Evolutionary conservation across 2,797 vertebrate species (phyloP).

Genomic region (Eospalax fontanierii): DNA sequence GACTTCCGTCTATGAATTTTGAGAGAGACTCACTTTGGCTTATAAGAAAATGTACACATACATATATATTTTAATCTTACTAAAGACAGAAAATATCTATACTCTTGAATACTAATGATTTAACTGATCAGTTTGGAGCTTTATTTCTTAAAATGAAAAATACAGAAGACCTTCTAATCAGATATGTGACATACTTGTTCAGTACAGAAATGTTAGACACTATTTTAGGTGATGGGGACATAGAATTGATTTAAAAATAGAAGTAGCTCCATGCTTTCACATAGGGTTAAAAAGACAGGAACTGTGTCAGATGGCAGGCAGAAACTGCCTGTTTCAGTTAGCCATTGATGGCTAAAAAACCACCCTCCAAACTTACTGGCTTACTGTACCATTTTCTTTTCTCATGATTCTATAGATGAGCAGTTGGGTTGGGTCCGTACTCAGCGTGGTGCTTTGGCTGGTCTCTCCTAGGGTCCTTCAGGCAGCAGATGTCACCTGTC

Average conservation of each 20-base stretch:
- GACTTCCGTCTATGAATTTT: neutral
- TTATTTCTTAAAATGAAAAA: conserved; percentile 28
- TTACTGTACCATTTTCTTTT: neutral
- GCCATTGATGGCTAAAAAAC: neutral
- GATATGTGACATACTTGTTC: neutral
- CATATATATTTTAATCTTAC: neutral
- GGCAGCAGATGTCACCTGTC: neutral
- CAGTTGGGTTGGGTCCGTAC: neutral
- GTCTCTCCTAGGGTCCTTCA: neutral
- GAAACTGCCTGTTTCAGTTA: neutral
- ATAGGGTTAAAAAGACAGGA: neutral
- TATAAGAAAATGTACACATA: neutral
- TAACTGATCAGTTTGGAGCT: conserved; percentile 9
- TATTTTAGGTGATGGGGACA: neutral
- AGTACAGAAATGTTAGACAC: neutral
- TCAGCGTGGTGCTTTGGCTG: neutral
- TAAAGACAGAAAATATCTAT: neutral
- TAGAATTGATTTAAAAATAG: neutral
- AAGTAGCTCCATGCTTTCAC: neutral
- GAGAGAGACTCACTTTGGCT: neutral
- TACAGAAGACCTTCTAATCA: neutral
- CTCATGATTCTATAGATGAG: neutral
- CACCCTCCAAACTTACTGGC: neutral
- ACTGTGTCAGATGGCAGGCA: neutral
- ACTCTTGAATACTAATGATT: neutral